These are phyloP conservation scores for Gonocerus acuteangulatus DNA, from an alignment of 2,888 invertebrate genomes.

Conservation along the genomic window DNA sequence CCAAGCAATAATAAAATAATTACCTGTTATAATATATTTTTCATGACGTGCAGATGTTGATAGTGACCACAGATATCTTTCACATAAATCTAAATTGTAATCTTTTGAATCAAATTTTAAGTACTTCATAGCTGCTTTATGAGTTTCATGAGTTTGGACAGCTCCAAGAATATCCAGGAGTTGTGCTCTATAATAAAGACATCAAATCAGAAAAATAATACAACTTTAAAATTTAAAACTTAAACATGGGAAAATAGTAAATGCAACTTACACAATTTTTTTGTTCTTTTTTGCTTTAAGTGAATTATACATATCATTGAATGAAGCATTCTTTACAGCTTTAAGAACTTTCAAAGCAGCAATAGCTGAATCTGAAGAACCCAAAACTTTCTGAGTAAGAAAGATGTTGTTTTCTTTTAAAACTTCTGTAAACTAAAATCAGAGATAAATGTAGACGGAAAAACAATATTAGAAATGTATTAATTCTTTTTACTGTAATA, in stretches of 20 bases:
- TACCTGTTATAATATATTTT: conserved; percentile 47
- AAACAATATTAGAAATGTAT: conserved; percentile 2
- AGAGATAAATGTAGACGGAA: neutral
- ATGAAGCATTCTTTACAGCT: conserved; percentile 52
- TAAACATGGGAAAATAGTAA: neutral
- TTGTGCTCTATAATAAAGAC: conserved; percentile 48
- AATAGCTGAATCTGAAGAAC: conserved; percentile 55
- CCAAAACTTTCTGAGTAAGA: conserved; percentile 52
- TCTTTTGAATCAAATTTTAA: conserved; percentile 51
- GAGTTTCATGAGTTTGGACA: conserved; percentile 58
- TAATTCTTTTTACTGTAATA: too few species aligned
- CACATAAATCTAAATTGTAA: conserved; percentile 51
- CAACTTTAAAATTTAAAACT: neutral
- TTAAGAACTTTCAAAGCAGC: conserved; percentile 57
- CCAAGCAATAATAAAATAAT: too few species aligned
- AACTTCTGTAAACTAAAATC: conserved; percentile 36
- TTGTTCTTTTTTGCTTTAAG: conserved; percentile 35
- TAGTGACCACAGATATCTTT: conserved; percentile 66
- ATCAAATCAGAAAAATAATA: conserved; percentile 6
- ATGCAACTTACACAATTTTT: conserved; percentile 26
- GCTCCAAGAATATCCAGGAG: conserved; percentile 63
- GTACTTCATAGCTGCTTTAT: conserved; percentile 59
- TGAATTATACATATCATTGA: conserved; percentile 53
- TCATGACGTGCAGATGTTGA: conserved; percentile 61
- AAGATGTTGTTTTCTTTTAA: conserved; percentile 49